Evolutionary conservation across 2,888 invertebrate species (phyloP), one percentile per base, ranked within the genome.

Genomic region (Drosophila ustulata): DNA sequence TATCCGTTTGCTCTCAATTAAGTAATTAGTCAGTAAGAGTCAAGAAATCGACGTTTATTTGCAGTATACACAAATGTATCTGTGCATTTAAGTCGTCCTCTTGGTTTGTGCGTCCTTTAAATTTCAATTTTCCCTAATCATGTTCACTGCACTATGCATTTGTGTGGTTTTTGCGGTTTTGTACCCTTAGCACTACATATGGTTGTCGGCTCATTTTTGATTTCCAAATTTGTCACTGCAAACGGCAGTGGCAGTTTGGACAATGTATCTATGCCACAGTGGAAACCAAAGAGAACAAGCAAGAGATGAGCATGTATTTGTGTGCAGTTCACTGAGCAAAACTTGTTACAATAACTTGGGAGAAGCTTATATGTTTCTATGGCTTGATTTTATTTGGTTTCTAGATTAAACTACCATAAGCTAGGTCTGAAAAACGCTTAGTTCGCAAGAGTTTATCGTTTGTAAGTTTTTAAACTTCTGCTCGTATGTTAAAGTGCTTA

Each of bases 101-200:
- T 37, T 13, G 47, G 47, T 18, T 28, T 28, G 18, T 57, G 18
- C 57, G 18, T 47, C 28, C 45, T 50, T 56, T 63, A 66, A 66
- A 63, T 80, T 75, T 59, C 61, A 49, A 75, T 59, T 64, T 72
- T 64, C 58, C 45, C 43, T 62, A 53, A 66, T 67, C 45, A 45
- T 62, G 63, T 64, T 55, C 58, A 62, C 39, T 70, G 45, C 69
- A 71, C 66, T 65, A 68, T 67, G 67, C 72, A 74, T 64, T 71
- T 73, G 47, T 84, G 81, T 52, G 81, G 81, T 63, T 81, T 80
- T 78, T 81, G 85, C 37, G 81, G 81, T 78, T 65, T 56, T 56
- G 39, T 59, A 47, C 45, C 39, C 37, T 59, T 39, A 49, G 49
- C 28, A n/a, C 37, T 45, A 23, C 37, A 39, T 39, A 32, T 71